Conservation (phyloP, 2,113 vertebrate genomes). For the Passer domesticus region DNA sequence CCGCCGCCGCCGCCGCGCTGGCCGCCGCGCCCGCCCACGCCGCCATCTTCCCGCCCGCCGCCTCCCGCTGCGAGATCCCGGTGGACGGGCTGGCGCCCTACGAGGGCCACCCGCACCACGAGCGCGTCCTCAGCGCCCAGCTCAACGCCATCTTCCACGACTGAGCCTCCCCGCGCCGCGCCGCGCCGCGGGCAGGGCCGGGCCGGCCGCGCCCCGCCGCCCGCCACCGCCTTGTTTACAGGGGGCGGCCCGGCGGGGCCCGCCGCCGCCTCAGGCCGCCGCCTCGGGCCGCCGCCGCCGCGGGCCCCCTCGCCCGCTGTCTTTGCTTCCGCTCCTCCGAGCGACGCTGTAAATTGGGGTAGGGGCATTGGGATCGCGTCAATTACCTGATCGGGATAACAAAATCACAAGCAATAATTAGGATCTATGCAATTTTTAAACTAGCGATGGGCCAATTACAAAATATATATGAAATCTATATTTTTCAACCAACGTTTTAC, state of each 20-base stretch:
- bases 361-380: conserved; percentile 76
- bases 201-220: conserved; percentile 61
- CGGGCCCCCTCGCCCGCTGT: neutral
- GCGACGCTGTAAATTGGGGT: conserved; percentile 67
- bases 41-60: conserved; percentile 80
- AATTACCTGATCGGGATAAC: conserved; percentile 81
- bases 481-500: conserved; percentile 93
- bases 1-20: conserved; percentile 65
- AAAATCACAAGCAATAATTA: conserved; percentile 95
- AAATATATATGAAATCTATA: conserved; percentile 90
- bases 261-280: too few species aligned
- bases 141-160: conserved; percentile 98
- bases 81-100: conserved; percentile 90
- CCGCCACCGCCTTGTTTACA: conserved; percentile 75
- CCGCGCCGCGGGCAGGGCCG: neutral
- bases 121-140: conserved; percentile 93
- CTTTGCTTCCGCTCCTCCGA: conserved; percentile 1
- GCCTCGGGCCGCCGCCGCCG: conserved; percentile 67
- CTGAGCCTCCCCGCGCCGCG: conserved; percentile 59
- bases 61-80: conserved; percentile 86
- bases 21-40: conserved; percentile 75
- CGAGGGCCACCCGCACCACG: conserved; percentile 92
- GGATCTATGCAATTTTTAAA: conserved; percentile 97
- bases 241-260: conserved; percentile 47
- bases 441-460: conserved; percentile 87